A percentile compares a stretch with the other conserved stretches of the same genome.
Evolutionary conservation across 2,113 vertebrate species (phyloP).

Genomic region (Chlorocebus sabaeus): DNA sequence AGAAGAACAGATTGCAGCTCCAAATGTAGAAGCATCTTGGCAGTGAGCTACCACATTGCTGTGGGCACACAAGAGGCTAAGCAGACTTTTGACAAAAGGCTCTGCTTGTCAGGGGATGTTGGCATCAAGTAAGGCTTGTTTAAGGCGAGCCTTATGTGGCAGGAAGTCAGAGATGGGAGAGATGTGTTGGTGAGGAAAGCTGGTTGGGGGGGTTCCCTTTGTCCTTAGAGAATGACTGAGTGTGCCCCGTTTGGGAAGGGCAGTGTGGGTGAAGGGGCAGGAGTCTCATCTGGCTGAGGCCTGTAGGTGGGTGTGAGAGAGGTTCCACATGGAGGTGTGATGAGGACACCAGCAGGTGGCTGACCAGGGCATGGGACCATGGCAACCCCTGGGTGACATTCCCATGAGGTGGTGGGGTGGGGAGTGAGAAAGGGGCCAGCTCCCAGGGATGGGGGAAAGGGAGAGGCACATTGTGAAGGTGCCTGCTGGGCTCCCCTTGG

Average conservation of each 20-base stretch:
- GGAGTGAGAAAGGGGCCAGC: neutral
- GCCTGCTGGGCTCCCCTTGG: neutral
- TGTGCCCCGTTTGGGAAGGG: neutral
- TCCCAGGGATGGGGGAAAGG: neutral
- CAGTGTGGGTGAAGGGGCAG: neutral
- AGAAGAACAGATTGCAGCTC: neutral
- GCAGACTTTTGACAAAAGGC: neutral
- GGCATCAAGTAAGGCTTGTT: neutral
- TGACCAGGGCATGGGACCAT: neutral
- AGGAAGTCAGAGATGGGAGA: neutral
- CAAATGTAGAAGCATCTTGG: neutral
- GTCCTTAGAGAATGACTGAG: neutral
- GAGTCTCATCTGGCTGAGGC: neutral
- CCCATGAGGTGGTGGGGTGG: neutral
- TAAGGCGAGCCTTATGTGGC: neutral
- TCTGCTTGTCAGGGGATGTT: neutral
- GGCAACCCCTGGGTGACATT: neutral
- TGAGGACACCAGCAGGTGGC: neutral
- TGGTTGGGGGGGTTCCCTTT: neutral
- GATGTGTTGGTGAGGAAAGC: neutral
- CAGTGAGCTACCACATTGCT: neutral
- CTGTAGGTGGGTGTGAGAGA: neutral
- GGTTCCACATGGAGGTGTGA: neutral
- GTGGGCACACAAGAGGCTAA: neutral
- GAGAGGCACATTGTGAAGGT: neutral